Base-by-base conservation (phyloP, 2,113 vertebrate genomes). In the Podarcis muralis region DNA sequence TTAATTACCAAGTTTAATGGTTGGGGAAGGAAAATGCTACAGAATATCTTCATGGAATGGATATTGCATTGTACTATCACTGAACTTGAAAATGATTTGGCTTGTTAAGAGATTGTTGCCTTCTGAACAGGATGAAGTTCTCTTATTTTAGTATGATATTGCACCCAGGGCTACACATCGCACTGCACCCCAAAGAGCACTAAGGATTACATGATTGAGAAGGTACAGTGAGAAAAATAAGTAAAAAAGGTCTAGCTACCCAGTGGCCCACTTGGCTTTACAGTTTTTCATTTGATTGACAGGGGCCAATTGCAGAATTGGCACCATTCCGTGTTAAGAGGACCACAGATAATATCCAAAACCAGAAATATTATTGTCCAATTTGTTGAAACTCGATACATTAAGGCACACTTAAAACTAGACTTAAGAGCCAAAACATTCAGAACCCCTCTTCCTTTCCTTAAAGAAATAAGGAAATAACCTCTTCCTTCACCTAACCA, bases 321-420 rank as follows among this genome's bases (percentile, higher is more conserved):
- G 32, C 57, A 65, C 15, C 62, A 18, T 80, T 89, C 37, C 37
- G 2, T 6, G 69, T 74, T 90, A 62, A 53, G 81, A 81, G 85
- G 65, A 20, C 43, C 4, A 40, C 37, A 66, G 25, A 25, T 43
- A 57, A 11, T 43, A 71, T 77, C 43, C 30, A 22, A 40, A 18
- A 32, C 37, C 81, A 91, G 72, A 40, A 93, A 92, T 32, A 35
- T 25, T 86, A 77, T 48, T 82, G 32, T 69, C 48, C 71, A 37
- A 13, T 5, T 22, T 5, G 25, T 18, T 81, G 48, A 37, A 72
- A 81, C 40, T 40, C 1, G 15, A 81, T 84, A 81, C 85, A 11
- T 91, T 88, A 94, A 94, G 95, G 93, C 94, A 95, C 92, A 93
- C 81, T 20, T 66, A 84, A 16, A 71, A 91, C 37, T 37, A 32